Evolutionary conservation across 2,888 invertebrate species (phyloP), one percentile per base, ranked within the genome.

Genomic region (Ectemnius lituratus): DNA sequence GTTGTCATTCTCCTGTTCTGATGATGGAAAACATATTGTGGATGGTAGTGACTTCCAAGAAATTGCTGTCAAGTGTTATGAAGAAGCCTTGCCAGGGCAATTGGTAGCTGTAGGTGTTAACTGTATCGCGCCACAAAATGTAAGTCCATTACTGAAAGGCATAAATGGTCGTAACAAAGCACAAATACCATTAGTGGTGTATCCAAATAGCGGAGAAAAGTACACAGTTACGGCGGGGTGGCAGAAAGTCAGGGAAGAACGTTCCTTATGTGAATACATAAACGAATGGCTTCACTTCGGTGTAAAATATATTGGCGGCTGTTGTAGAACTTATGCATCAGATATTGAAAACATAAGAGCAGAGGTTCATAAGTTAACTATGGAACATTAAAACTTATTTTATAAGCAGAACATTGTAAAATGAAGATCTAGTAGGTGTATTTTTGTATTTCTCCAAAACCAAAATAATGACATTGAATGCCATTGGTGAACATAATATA

Each of bases 131-230:
- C 96, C 96, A 0, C 89, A 92, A 78, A 91, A 93, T 83, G 94
- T 96, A 8, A 92, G 93, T n/a, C 88, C 93, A 0, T 90, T 97
- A 58, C 91, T 96, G 37, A 90, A 92, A 80, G 91, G 92, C 61
- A 89, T 94, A 78, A 93, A 94, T 84, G 91, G 91, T 28, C 89
- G 91, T 47, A 47, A 63, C 0, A 89, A 92, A 45, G 87, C 90
- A 46, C 90, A 90, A 65, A 93, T 97, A 70, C 96, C 96, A 2
- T 92, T 98, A 68, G 94, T 98, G 71, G 97, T 96, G 27, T 98
- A 98, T 91, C 98, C 98, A 4, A 98, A 98, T 90, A 97, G 97
- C 85, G 98, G 98, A 67, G 97, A 97, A 91, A 94, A 93, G 87
- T 97, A 96, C 92, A 93, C 94, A 68, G 93, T 94, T 87, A 93